Evolutionary conservation across 2,113 vertebrate species (phyloP).

Genomic region (Hemibagrus wyckioides): DNA sequence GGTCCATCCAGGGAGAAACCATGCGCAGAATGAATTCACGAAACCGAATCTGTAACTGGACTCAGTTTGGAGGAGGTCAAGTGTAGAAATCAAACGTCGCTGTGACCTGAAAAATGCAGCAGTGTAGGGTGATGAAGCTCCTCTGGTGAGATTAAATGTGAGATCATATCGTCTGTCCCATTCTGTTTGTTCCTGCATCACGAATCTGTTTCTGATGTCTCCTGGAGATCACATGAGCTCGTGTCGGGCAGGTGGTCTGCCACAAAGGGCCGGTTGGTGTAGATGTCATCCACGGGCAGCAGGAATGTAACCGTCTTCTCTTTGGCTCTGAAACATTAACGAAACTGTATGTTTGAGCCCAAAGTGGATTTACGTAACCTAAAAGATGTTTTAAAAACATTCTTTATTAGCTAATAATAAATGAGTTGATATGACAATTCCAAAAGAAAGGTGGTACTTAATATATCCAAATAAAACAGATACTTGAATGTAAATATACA

Average conservation of each 20-base stretch:
- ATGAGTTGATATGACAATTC: neutral
- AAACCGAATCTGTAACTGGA: constrained; percentile 74
- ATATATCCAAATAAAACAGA: neutral
- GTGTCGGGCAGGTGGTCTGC: constrained; percentile 68
- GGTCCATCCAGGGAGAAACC: constrained; percentile 34
- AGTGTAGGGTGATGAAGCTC: constrained; percentile 2
- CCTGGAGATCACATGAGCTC: constrained; percentile 66
- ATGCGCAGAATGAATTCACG: constrained; percentile 57
- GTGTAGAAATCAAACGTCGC: constrained; percentile 66
- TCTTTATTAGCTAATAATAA: neutral
- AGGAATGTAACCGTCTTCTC: constrained; percentile 91
- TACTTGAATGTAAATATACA: neutral
- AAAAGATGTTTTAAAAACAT: neutral
- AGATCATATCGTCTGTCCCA: neutral
- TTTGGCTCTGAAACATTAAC: constrained; percentile 76
- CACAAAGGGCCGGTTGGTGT: constrained; percentile 73
- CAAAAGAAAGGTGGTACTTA: neutral
- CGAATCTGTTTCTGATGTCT: constrained; percentile 77
- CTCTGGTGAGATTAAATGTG: constrained; percentile 8
- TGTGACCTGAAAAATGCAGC: constrained; percentile 50
- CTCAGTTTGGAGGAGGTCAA: constrained; percentile 64
- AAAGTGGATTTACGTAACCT: neutral
- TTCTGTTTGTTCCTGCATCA: constrained; percentile 48
- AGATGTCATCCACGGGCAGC: constrained; percentile 80
- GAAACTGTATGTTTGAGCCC: neutral